Conservation (phyloP, 2,888 invertebrate genomes). For the Oligia latruncula region DNA sequence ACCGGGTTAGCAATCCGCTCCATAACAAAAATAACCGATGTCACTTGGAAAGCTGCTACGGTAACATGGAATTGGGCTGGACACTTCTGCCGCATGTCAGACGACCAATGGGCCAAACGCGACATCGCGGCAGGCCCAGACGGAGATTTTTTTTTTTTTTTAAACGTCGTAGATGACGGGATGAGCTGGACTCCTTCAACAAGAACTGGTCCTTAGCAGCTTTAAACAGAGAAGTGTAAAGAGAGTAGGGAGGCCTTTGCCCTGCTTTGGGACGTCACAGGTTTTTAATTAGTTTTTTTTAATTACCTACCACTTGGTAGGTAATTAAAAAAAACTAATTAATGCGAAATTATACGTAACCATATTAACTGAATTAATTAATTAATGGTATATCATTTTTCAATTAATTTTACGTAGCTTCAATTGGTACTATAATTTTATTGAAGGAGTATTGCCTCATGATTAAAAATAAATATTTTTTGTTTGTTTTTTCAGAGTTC, state of each 20-base stretch:
- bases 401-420: too few relatives aligned
- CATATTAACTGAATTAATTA: neutral
- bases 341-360: neutral
- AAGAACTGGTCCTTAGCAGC: neutral
- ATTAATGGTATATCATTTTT: neutral
- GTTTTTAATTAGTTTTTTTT: neutral
- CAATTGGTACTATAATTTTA: too few relatives aligned
- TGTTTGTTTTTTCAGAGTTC: constrained; percentile 65
- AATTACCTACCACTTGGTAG: too few relatives aligned
- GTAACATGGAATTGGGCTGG: neutral
- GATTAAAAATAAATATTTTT: neutral
- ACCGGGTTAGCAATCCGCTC: neutral
- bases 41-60: neutral
- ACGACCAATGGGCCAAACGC: neutral
- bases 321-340: too few relatives aligned
- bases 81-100: neutral
- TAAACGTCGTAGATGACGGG: too few relatives aligned
- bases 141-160: too few relatives aligned
- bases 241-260: neutral
- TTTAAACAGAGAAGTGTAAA: too few relatives aligned
- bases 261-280: neutral
- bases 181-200: neutral
- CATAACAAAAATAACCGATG: neutral
- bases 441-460: neutral
- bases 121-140: neutral